phyloP scores from a whole-genome alignment of 2,888 invertebrate species.

The Meliscaeva auricollis region DNA sequence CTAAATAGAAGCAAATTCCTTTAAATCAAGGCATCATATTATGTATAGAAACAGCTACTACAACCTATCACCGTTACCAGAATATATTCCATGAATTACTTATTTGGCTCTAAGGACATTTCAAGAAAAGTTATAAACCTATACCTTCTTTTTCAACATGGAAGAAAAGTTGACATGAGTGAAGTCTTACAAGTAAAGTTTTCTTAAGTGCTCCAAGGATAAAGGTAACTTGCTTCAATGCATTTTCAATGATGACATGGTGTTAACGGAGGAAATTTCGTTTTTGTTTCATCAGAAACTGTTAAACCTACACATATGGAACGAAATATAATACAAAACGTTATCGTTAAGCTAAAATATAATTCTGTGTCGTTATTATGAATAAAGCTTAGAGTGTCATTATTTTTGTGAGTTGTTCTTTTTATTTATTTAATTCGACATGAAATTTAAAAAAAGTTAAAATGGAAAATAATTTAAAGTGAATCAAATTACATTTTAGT shows the following conservation, averaged over 20 bases:
- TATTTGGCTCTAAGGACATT: slow-evolving; percentile 18
- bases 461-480: too few relatives aligned
- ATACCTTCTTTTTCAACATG: slow-evolving; percentile 20
- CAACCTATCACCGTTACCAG: slow-evolving; percentile 6
- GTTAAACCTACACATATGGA: too few relatives aligned
- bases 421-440: too few relatives aligned
- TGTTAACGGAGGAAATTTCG: slow-evolving; percentile 20
- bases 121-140: slow-evolving; percentile 3
- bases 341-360: too few relatives aligned
- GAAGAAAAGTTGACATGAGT: background rate
- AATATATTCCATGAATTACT: slow-evolving; percentile 28
- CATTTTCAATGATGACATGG: slow-evolving; percentile 30
- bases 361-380: too few relatives aligned
- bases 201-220: slow-evolving; percentile 23
- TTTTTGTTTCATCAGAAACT: background rate
- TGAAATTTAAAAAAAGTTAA: too few relatives aligned
- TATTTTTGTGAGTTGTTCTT: too few relatives aligned
- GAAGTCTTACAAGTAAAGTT: slow-evolving; percentile 24
- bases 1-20: too few relatives aligned
- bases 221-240: slow-evolving; percentile 23
- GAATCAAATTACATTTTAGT: too few relatives aligned
- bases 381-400: too few relatives aligned
- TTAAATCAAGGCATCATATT: background rate
- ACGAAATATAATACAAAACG: too few relatives aligned
- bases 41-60: background rate